phyloP scores from a whole-genome alignment of 2,113 vertebrate genomes.

The Erinaceus europaeus region DNA sequence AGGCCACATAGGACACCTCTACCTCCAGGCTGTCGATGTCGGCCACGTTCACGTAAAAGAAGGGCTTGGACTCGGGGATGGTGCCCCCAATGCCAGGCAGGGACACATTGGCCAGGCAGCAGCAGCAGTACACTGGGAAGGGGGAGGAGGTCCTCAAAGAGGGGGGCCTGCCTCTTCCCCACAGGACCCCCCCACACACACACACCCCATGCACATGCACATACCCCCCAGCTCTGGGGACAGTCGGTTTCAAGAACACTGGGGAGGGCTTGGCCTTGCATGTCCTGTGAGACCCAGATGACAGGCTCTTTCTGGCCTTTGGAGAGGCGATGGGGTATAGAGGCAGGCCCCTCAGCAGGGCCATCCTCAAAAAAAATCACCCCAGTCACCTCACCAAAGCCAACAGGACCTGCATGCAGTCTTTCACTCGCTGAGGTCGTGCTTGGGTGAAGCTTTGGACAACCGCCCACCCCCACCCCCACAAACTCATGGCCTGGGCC shows the following conservation, averaged over 20 bases:
- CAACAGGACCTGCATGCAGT: no score
- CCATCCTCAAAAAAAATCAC: no score
- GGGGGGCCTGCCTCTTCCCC: not conserved
- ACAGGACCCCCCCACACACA: no score
- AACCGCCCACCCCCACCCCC: not conserved
- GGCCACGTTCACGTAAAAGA: slow-evolving; percentile 97
- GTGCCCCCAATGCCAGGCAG: slow-evolving; percentile 91
- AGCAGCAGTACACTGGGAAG: slow-evolving; percentile 94
- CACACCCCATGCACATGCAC: no score
- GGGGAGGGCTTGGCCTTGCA: not conserved
- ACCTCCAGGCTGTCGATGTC: slow-evolving; percentile 94
- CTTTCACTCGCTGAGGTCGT: no score
- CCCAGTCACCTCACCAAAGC: no score
- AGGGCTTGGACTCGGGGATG: slow-evolving; percentile 94
- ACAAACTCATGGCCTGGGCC: not conserved
- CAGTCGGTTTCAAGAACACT: not conserved
- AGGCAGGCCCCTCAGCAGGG: no score
- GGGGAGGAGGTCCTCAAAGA: not conserved
- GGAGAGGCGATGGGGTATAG: no score
- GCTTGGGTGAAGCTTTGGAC: no score
- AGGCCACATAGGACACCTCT: slow-evolving; percentile 96
- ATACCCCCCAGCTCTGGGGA: no score
- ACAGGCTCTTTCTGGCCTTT: not conserved
- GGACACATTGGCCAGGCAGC: slow-evolving; percentile 95
- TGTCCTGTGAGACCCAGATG: not conserved